Evolutionary conservation across 1,140 invertebrate species (phyloP).

Genomic region (Hesperophylax magnus): DNA sequence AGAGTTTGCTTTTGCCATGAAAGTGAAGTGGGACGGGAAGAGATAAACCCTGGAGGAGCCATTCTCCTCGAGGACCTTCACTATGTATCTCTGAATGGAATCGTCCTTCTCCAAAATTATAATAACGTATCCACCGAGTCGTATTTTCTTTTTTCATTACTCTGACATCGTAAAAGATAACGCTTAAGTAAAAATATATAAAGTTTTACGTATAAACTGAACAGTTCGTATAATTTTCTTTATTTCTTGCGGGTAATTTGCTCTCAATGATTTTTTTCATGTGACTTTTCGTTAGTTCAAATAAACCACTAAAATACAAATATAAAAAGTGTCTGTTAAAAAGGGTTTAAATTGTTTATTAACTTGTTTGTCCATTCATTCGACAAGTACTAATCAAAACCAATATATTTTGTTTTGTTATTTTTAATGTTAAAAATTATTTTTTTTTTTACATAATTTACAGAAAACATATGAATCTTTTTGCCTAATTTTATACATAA

Average conservation of each 20-base stretch:
- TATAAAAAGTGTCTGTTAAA: too few species aligned
- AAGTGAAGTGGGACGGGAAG: conserved; percentile 9
- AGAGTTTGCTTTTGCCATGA: conserved; percentile 35
- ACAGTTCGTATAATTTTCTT: conserved; percentile 2
- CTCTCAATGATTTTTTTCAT: too few species aligned
- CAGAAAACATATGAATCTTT: too few species aligned
- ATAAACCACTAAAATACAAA: too few species aligned
- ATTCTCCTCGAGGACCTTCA: conserved; percentile 30
- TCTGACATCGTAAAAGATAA: conserved; percentile 20
- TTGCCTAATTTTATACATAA: too few species aligned
- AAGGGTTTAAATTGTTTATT: too few species aligned
- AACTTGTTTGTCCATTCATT: too few species aligned
- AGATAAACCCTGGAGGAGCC: conserved; percentile 37
- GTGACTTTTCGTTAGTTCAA: too few species aligned
- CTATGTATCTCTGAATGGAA: conserved; percentile 30
- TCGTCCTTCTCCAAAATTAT: conserved; percentile 29
- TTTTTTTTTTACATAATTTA: too few species aligned
- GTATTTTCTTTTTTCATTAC: conserved; percentile 35
- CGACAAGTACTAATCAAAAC: too few species aligned
- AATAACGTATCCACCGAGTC: conserved; percentile 1
- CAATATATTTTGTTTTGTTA: too few species aligned
- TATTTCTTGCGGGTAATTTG: not conserved
- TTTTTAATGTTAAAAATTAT: too few species aligned
- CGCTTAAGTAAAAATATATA: not conserved
- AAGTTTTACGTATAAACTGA: not conserved